A percentile compares a stretch with the other conserved stretches of the same genome.
phyloP scores from a whole-genome alignment of 2,113 vertebrate genomes.

The Nerophis ophidion region DNA sequence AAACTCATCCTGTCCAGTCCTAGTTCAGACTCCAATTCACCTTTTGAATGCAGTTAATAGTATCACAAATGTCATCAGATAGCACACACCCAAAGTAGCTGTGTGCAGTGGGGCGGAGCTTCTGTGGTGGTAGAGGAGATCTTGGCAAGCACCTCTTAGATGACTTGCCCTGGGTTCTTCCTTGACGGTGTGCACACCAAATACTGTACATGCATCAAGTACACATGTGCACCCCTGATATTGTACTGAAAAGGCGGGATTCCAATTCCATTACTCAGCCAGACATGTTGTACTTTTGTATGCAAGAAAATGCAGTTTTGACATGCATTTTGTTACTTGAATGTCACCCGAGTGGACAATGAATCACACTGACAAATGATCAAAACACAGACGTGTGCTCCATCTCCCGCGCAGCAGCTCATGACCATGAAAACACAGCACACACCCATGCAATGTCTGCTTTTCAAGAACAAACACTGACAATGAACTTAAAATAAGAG shows the following conservation, averaged over 20 bases:
- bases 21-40: slow-evolving; percentile 13
- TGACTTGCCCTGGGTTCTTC: slow-evolving; percentile 33
- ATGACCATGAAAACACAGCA: neutral
- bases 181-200: slow-evolving; percentile 9
- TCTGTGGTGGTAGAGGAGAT: slow-evolving; percentile 34
- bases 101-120: neutral
- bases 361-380: slow-evolving; percentile 1
- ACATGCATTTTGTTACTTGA: too few species aligned
- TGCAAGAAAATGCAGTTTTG: too few species aligned
- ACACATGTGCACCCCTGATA: neutral
- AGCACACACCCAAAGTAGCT: slow-evolving; percentile 1
- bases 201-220: neutral
- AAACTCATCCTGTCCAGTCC: slow-evolving; percentile 12
- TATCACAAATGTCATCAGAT: slow-evolving; percentile 15
- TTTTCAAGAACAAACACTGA: too few species aligned
- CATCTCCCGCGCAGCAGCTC: neutral
- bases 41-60: slow-evolving; percentile 18
- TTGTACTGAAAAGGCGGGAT: neutral
- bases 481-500: too few species aligned
- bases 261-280: neutral
- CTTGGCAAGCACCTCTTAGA: slow-evolving; percentile 34
- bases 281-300: neutral
- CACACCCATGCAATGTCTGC: too few species aligned
- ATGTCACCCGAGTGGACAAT: too few species aligned
- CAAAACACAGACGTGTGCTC: neutral